Evolutionary conservation across 2,888 invertebrate genomes (phyloP).

Genomic region (Xestoiulus laeticollis): DNA sequence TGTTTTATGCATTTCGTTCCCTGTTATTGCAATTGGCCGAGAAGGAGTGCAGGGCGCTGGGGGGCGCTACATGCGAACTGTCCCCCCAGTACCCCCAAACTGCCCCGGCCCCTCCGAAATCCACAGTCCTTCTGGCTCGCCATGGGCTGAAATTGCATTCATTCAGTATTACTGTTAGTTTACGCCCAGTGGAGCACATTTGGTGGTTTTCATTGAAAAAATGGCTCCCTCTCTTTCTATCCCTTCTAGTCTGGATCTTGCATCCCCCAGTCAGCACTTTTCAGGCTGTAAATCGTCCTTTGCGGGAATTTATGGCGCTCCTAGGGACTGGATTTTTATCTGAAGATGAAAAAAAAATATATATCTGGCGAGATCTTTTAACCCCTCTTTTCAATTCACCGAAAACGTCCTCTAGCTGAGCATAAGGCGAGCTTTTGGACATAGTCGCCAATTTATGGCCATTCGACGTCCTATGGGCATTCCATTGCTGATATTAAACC

Average conservation of each 20-base stretch:
- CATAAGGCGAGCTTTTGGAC: background rate
- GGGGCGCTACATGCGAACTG: background rate
- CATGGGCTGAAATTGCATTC: background rate
- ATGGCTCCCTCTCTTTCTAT: background rate
- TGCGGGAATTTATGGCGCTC: background rate
- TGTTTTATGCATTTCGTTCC: constrained; percentile 21
- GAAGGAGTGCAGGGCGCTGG: background rate
- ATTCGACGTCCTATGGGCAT: background rate
- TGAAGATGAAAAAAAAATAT: constrained; percentile 17
- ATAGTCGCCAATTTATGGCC: constrained; percentile 21
- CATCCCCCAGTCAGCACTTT: constrained; percentile 36
- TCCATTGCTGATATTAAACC: constrained; percentile 13
- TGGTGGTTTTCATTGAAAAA: constrained; percentile 18
- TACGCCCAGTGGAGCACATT: constrained; percentile 15
- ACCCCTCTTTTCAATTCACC: constrained; percentile 12
- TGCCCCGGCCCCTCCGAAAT: background rate
- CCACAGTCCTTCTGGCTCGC: too few species aligned
- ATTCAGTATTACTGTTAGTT: background rate
- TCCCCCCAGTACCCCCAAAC: background rate
- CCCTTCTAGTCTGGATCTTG: background rate
- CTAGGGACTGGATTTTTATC: constrained; percentile 1
- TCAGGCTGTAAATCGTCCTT: constrained; percentile 7
- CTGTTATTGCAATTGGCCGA: background rate
- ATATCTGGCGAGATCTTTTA: constrained; percentile 33
- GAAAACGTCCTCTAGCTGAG: background rate